These are phyloP conservation scores for Gymnorhina tibicen DNA, from an alignment of 2,113 vertebrate species.

Conservation along the genomic window DNA sequence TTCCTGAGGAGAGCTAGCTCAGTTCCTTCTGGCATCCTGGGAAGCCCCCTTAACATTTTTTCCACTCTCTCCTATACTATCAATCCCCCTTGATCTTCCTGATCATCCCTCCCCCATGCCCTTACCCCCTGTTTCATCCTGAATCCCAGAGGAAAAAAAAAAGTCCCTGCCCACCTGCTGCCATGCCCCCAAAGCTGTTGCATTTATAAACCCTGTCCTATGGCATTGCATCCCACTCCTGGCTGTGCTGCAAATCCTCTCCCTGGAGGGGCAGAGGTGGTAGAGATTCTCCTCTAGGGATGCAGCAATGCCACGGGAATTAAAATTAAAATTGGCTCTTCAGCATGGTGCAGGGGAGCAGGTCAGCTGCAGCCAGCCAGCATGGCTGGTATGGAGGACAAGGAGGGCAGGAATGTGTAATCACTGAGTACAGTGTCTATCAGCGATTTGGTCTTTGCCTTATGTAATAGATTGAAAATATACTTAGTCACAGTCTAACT, in stretches of 20 bases:
- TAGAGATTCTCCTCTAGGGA: background rate
- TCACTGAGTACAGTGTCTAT: rapidly evolving
- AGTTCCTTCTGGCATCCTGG: background rate
- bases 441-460: background rate
- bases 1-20: background rate
- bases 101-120: background rate
- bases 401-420: background rate
- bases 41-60: background rate
- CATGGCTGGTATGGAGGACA: rapidly evolving
- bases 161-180: background rate
- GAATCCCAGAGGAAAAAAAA: background rate
- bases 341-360: rapidly evolving
- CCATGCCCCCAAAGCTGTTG: background rate
- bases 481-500: background rate
- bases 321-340: background rate
- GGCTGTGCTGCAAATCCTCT: background rate
- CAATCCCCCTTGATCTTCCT: background rate
- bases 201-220: background rate
- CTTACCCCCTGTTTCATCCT: background rate
- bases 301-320: background rate
- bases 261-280: rapidly evolving
- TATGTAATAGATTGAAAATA: background rate
- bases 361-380: background rate
- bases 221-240: background rate
- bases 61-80: background rate